Evolutionary conservation across 2,888 invertebrate species (phyloP).

Genomic region (Cheilosia soror): DNA sequence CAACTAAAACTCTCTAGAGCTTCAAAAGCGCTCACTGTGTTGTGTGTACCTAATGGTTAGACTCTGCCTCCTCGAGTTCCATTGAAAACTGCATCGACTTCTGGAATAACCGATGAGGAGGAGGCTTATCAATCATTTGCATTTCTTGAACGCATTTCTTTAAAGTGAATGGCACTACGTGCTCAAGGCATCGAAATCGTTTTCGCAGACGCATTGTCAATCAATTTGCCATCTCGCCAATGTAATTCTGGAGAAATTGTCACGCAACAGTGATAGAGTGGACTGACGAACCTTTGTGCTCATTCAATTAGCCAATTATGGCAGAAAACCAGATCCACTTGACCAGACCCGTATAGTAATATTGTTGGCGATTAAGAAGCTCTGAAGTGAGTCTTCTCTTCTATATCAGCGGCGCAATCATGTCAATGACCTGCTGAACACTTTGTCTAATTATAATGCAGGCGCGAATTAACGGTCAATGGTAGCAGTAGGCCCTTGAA

Average conservation of each 20-base stretch:
- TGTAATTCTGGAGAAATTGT: conserved; percentile 68
- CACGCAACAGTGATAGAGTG: conserved; percentile 51
- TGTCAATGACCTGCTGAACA: conserved; percentile 51
- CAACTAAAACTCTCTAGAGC: conserved; percentile 33
- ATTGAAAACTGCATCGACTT: conserved; percentile 41
- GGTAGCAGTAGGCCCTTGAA: conserved; percentile 19
- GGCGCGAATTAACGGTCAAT: conserved; percentile 61
- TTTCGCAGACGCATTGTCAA: conserved; percentile 70
- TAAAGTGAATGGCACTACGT: conserved; percentile 50
- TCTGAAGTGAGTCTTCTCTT: background rate
- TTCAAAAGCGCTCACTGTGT: conserved; percentile 8
- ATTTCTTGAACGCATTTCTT: conserved; percentile 56
- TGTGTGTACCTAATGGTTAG: background rate
- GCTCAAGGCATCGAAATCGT: conserved; percentile 60
- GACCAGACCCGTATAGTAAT: conserved; percentile 27
- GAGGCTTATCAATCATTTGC: conserved; percentile 50
- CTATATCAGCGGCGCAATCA: background rate
- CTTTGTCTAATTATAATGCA: conserved; percentile 64
- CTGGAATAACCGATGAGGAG: conserved; percentile 63
- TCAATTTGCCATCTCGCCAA: conserved; percentile 64
- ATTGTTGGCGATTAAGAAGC: conserved; percentile 5
- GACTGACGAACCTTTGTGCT: conserved; percentile 64
- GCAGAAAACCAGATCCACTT: conserved; percentile 50
- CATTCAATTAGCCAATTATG: conserved; percentile 68
- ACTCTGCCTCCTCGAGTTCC: conserved; percentile 30